Evolutionary conservation across 2,797 vertebrate species (phyloP), one percentile per base, ranked within the genome.

Genomic region (Spea hammondii): DNA sequence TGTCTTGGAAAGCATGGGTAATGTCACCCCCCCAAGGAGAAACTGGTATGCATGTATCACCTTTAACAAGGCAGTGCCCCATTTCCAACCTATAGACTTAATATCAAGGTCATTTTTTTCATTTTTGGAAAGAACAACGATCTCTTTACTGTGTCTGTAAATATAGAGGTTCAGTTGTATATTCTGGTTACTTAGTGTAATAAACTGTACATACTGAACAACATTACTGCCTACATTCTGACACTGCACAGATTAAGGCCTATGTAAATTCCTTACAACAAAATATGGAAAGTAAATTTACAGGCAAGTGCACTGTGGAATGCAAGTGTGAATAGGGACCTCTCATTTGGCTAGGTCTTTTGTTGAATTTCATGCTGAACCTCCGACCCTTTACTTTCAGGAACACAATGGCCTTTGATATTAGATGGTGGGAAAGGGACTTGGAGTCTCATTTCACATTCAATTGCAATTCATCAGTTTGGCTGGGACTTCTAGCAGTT

Each of bases 391-490:
- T 91, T 88, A 92, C 93, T 94, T 94, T 93, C 89, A 74, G 84
- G 89, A 89, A 94, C 90, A 97, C 95, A 97, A 97, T 95, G 91
- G 95, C 89, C 94, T 96, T 96, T 96, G 93, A 94, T 95, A 93
- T 90, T 89, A 93, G 87, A 93, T 90, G 93, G 94, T 95, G 95
- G 94, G 95, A 97, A 96, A 94, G 83, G 75, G 90, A 90, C 91
- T 92, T 86, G 84, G 88, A 89, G 87, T 84, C 91, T 93, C 92
- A 89, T 90, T 93, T 92, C 91, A 92, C 91, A 94, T 95, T 95
- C 93, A 94, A 91, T 84, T 87, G 88, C 90, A 90, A 92, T 91
- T 90, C 90, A 91, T 92, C 92, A 92, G 92, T 91, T 91, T 87
- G 91, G 92, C 91, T 90, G 88, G 85, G 91, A 91, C 88, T 90